Evolutionary conservation across 2,888 invertebrate genomes (phyloP).

Genomic region (Argynnis bischoffii): DNA sequence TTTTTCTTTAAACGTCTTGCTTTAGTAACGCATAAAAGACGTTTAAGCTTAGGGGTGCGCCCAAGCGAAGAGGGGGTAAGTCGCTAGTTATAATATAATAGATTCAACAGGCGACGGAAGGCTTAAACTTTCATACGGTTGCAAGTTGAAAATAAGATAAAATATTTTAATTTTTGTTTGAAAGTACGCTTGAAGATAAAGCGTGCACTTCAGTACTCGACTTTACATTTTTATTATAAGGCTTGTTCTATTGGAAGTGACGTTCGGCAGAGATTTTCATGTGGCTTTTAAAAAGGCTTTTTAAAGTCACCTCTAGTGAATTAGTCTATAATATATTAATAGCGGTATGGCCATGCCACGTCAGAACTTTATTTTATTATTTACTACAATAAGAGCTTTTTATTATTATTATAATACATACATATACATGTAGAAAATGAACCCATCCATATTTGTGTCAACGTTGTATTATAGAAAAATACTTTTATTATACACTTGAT

Average conservation of each 20-base stretch:
- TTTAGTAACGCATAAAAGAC: too few relatives aligned
- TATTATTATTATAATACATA: too few relatives aligned
- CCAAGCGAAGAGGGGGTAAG: not conserved
- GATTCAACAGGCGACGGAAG: slow-evolving; percentile 6
- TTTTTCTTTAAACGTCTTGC: too few relatives aligned
- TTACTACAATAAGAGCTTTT: too few relatives aligned
- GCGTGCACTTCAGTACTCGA: slow-evolving; percentile 24
- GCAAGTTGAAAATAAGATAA: slow-evolving; percentile 8
- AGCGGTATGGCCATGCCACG: too few relatives aligned
- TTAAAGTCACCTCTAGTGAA: not conserved
- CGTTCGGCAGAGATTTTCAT: slow-evolving; percentile 13
- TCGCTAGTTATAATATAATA: not conserved
- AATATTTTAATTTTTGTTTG: slow-evolving; percentile 28
- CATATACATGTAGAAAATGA: too few relatives aligned
- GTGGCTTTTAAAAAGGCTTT: slow-evolving; percentile 12
- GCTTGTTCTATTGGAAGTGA: slow-evolving; percentile 21
- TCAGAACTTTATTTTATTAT: too few relatives aligned
- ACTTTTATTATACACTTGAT: too few relatives aligned
- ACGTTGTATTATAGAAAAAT: too few relatives aligned
- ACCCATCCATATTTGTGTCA: too few relatives aligned
- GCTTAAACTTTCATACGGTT: not conserved
- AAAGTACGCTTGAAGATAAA: slow-evolving; percentile 12
- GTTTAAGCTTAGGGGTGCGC: too few relatives aligned
- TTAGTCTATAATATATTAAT: too few relatives aligned
- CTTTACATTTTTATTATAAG: slow-evolving; percentile 26